Evolutionary conservation across 2,888 invertebrate species (phyloP), one percentile per base, ranked within the genome.

Genomic region (Beris chalybata): DNA sequence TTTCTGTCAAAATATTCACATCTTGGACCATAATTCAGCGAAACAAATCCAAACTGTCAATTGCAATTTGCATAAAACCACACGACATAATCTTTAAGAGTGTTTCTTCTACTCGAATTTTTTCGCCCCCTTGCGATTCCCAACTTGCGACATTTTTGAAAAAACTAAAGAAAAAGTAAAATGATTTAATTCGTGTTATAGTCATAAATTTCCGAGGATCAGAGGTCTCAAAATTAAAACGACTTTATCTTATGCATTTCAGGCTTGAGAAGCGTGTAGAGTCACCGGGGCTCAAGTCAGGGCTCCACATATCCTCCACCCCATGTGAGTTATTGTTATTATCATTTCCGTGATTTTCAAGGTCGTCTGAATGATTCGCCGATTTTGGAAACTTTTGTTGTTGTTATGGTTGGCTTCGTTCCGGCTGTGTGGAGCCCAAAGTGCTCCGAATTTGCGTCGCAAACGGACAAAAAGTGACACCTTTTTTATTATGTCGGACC

Each of bases 21-120:
- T 5, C 7, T 38, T 38, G 9, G 38, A 9, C 38, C 5, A 38
- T 38, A 38, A 38, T 38, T 38, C 38, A 38, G 38, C 38, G 7
- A 38, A 38, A 38, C 38, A 38, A 38, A 38, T 38, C 38, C 38
- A 5, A 38, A 38, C 48, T 59, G 59, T 31, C 59, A 59, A 48
- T 38, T 31, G 48, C 59, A 59, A 59, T 59, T 59, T 59, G 48
- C 59, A 59, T 59, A 59, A 59, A 59, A 48, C 48, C 48, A 38
- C 29, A 59, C 30, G 48, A 59, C 59, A 59, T 31, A 30, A 48
- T 59, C 48, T 48, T 59, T 59, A 48, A 45, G 31, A 48, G 30
- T 22, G 22, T 48, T 59, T 48, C 38, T 38, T 38, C 38, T 38
- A 38, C 38, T 38, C 38, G 38, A 38, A 9, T 5, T 9, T 7